Base-by-base conservation (phyloP, 2,888 invertebrate species). In the Erebia aethiops region DNA sequence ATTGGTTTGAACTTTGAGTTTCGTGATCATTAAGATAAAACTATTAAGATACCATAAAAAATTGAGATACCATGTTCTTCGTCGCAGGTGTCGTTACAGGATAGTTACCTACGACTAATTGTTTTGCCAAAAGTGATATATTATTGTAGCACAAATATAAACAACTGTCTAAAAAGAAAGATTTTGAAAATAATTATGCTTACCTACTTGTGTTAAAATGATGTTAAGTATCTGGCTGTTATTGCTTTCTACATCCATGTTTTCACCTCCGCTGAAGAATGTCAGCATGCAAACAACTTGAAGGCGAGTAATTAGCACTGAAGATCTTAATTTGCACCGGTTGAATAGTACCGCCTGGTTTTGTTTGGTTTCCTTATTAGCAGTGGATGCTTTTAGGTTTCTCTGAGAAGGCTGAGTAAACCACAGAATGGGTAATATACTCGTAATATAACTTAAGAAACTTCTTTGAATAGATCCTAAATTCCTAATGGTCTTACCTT, bases 241-340 rank as follows among this genome's bases (percentile, higher is more conserved):
- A 62, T 58, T 58, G 8, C 14, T 69, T 73, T 62, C 35, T 63
- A 71, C 72, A 57, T 74, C 70, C 67, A 64, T 67, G 75, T 74
- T 46, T 62, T 60, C 10, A 62, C 67, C 74, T 49, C 87, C 87
- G 72, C 85, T 90, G 87, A 90, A 89, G 91, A 89, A 92, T 91
- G 91, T 87, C 87, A 89, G 89, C 83, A 85, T 88, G 87, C 88
- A 87, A 84, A 85, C 84, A 79, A 78, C 79, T 81, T 88, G 89
- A 90, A 89, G 85, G 85, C 85, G 86, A 91, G 86, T 90, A 91
- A 93, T 92, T 92, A 92, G 87, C 85, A 80, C 80, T 80, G 79
- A 81, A 83, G 86, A 84, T 85, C 85, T 86, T 86, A 78, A 88
- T 88, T 85, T 87, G 82, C 83, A 78, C 79, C 78, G 77, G 56